A percentile compares a stretch with the other conserved stretches of the same genome.
These are phyloP conservation scores for Pteria penguin DNA, from an alignment of 2,888 invertebrate genomes.

Conservation along the genomic window DNA sequence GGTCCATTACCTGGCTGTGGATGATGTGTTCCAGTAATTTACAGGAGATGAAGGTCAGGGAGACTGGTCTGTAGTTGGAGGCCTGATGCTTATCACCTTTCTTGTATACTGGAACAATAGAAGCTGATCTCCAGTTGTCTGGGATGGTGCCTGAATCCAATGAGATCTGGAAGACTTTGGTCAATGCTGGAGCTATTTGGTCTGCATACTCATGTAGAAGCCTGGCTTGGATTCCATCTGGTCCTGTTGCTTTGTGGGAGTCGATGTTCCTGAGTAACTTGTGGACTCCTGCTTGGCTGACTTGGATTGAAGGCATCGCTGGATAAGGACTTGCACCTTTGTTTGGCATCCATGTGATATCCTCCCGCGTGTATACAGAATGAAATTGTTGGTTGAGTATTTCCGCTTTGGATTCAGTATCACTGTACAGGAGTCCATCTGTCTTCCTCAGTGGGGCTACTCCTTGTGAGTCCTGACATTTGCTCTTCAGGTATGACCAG, in stretches of 20 bases:
- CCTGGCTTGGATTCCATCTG: not conserved
- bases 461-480: too few species aligned
- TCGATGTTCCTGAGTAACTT: slow-evolving; percentile 16
- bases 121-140: slow-evolving; percentile 32
- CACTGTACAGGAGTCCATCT: too few species aligned
- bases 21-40: slow-evolving; percentile 41
- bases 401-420: too few species aligned
- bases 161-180: slow-evolving; percentile 20
- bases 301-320: too few species aligned
- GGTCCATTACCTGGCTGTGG: too few species aligned
- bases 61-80: slow-evolving; percentile 40
- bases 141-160: slow-evolving; percentile 22
- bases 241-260: slow-evolving; percentile 16
- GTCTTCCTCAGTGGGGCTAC: too few species aligned
- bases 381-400: too few species aligned
- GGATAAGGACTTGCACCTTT: too few species aligned
- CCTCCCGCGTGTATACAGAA: too few species aligned
- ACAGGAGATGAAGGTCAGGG: slow-evolving; percentile 33
- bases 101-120: slow-evolving; percentile 27
- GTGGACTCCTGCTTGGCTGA: not conserved
- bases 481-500: too few species aligned
- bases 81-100: slow-evolving; percentile 35
- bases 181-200: slow-evolving; percentile 24
- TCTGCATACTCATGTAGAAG: slow-evolving; percentile 1
- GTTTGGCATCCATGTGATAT: too few species aligned